Base-by-base conservation (phyloP, 2,797 vertebrate genomes). In the Lacerta bilineata region DNA sequence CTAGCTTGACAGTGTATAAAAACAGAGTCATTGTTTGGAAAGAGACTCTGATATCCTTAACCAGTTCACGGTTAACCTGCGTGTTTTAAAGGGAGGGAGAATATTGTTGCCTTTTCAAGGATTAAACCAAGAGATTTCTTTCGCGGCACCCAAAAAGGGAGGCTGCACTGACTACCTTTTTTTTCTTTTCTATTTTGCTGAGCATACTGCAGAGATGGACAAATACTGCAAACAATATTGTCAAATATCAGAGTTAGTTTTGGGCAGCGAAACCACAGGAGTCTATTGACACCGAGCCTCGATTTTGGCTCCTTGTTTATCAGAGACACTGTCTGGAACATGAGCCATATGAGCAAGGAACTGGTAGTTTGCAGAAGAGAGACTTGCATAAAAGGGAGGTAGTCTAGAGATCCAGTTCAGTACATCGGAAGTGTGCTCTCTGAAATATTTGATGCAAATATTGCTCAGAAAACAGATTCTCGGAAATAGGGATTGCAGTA, bases 1-100 rank as follows among this genome's bases (percentile, higher is more conserved):
- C 72, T 93, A 93, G 78, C 93, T 94, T 95, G 96, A 92, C 89
- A 82, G 41, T 20, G 23, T 77, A n/a, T 25, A 77, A 80, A 33
- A 80, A 36, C 36, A 2, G 8, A 91, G 90, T 79, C 87, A 88
- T 83, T 75, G 27, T 93, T 93, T 88, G 29, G 27, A 41, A 89
- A 77, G 39, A 41, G 33, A 90, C 1, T 11, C 20, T 5, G 66
- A 2, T 87, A 46, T 77, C 64, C 39, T 81, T 50, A 43, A 75
- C 64, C 39, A 83, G 61, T 10, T 91, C 25, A 2, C 4, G 2
- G 2, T 71, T 79, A 27, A 43, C 50, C 72, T 72, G 69, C 27
- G 43, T 11, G 50, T 85, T 80, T 3, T 18, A 23, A 46, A 36
- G 74, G 39, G 2, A 1, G 84, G 50, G 8, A 46, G 72, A 61